These are phyloP conservation scores for Formicarius rufipectus DNA, from an alignment of 2,113 vertebrate genomes.

Conservation along the genomic window DNA sequence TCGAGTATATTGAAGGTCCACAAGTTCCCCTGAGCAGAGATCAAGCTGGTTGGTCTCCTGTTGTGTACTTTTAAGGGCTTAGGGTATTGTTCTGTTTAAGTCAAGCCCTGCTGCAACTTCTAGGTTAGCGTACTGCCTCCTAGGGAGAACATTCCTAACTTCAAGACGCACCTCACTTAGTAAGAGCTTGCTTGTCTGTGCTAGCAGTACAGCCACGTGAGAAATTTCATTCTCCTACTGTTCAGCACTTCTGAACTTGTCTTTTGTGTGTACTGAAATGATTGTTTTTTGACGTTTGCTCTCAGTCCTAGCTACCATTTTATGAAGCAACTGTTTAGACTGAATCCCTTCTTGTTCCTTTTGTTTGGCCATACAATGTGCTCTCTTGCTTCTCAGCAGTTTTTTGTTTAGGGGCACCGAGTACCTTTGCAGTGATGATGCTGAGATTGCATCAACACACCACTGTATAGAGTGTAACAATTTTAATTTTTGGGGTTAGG, in stretches of 20 bases:
- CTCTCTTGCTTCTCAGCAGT: not conserved
- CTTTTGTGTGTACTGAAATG: not conserved
- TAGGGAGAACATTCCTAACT: not conserved
- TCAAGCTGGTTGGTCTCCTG: not conserved
- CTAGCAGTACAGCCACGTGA: not conserved
- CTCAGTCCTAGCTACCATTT: not conserved
- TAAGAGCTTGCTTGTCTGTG: not conserved
- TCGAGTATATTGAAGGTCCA: not conserved
- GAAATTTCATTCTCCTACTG: not conserved
- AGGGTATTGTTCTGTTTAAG: not conserved
- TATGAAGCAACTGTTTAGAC: not conserved
- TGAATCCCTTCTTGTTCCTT: not conserved
- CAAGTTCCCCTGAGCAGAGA: not conserved
- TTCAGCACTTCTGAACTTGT: not conserved
- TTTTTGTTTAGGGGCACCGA: not conserved
- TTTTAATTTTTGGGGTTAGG: not conserved
- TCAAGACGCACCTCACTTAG: not conserved
- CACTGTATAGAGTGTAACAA: not conserved
- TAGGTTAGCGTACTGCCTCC: not conserved
- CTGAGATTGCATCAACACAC: not conserved
- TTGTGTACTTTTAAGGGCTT: not conserved
- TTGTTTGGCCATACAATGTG: not conserved
- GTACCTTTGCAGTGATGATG: not conserved
- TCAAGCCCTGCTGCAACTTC: not conserved
- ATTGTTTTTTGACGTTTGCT: not conserved